Conservation (phyloP, 2,113 vertebrate species). For the Callionymus lyra region DNA sequence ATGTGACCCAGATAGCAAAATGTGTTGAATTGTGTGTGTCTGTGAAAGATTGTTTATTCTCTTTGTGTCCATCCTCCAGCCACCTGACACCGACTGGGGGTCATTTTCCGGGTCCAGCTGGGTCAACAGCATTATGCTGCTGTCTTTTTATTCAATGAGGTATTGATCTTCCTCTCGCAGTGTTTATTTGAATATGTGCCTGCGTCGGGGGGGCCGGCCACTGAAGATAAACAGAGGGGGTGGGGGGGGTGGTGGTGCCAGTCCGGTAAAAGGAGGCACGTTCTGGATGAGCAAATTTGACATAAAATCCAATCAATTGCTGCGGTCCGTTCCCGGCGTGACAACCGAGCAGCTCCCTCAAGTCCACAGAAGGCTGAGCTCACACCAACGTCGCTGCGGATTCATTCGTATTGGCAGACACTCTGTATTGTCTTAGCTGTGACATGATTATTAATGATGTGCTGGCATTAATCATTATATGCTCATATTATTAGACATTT, state of each 20-base stretch:
- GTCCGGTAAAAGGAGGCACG: conserved; percentile 34
- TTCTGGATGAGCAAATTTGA: conserved; percentile 51
- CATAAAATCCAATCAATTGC: conserved; percentile 40
- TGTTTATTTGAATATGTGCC: conserved; percentile 17
- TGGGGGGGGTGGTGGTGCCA: conserved; percentile 15
- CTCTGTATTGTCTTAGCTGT: conserved; percentile 32
- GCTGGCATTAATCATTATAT: no score
- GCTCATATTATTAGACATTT: no score
- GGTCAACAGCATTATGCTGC: conserved; percentile 47
- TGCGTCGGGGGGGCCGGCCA: conserved; percentile 8
- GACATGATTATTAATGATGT: conserved; percentile 22
- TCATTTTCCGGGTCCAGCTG: conserved; percentile 41
- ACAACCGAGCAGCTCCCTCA: conserved; percentile 27
- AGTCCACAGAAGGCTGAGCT: conserved; percentile 19
- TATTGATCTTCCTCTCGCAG: conserved; percentile 44
- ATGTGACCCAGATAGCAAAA: no score
- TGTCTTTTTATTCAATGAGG: conserved; percentile 28
- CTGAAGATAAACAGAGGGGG: conserved; percentile 1
- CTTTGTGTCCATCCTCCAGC: conserved; percentile 8
- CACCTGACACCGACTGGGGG: conserved; percentile 16
- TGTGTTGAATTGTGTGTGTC: neutral
- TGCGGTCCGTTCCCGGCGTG: conserved; percentile 22
- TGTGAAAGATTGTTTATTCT: conserved; percentile 2
- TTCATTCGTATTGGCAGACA: conserved; percentile 27
- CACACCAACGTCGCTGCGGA: conserved; percentile 19